Evolutionary conservation across 64 coral and sea anemone genomes (phyloP).

Genomic region (Pachyseris speciosa): DNA sequence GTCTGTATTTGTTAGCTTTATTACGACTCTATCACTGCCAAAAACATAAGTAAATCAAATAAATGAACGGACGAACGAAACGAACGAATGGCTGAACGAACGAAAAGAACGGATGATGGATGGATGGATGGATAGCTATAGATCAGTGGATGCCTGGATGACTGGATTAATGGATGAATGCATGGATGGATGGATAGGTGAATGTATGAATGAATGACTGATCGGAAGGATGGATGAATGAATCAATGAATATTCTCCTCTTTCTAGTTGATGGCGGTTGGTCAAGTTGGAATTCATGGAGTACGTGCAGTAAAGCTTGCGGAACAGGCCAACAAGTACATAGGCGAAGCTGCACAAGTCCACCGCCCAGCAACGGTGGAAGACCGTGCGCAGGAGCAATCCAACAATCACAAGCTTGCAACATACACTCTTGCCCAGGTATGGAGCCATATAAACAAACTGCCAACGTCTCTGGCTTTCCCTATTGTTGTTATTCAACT

Average conservation of each 20-base stretch:
- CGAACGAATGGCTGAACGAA: too few relatives aligned
- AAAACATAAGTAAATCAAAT: too few relatives aligned
- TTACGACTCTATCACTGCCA: too few relatives aligned
- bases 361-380: slow-evolving; percentile 14
- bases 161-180: too few relatives aligned
- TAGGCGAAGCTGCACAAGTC: slow-evolving; percentile 27
- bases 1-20: too few relatives aligned
- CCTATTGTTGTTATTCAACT: too few relatives aligned
- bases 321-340: background rate
- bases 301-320: background rate
- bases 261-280: slow-evolving; percentile 2
- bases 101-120: too few relatives aligned
- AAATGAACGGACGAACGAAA: too few relatives aligned
- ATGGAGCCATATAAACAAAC: background rate
- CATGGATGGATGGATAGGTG: too few relatives aligned
- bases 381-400: background rate
- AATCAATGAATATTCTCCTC: background rate
- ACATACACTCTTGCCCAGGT: slow-evolving; percentile 36
- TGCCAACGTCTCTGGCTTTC: too few relatives aligned
- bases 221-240: too few relatives aligned
- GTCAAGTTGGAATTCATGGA: slow-evolving; percentile 45
- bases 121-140: background rate
- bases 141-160: background rate
- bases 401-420: background rate
- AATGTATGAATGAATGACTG: too few relatives aligned